Conservation (phyloP, 2,113 vertebrate species). For the Pelodiscus sinensis region DNA sequence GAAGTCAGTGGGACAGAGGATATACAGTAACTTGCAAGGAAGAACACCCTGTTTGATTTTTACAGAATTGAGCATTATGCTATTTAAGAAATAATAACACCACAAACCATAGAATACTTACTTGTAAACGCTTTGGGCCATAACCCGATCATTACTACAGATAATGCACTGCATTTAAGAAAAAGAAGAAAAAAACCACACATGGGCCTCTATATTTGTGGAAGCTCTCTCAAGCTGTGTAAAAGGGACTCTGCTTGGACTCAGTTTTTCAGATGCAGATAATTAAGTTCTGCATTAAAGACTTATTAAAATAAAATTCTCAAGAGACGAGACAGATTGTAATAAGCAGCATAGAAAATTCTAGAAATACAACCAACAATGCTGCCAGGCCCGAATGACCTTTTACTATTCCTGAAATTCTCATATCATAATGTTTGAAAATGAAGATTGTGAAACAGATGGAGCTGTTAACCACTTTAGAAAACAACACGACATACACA, state of each 20-base stretch:
- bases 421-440: slow-evolving; percentile 50
- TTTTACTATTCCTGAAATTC: slow-evolving; percentile 47
- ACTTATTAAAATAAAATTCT: slow-evolving; percentile 57
- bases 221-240: slow-evolving; percentile 12
- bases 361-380: slow-evolving; percentile 31
- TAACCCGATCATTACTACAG: slow-evolving; percentile 1
- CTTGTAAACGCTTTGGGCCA: neutral
- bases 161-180: slow-evolving; percentile 55
- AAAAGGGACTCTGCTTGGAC: neutral
- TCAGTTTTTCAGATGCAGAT: slow-evolving; percentile 38
- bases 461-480: slow-evolving; percentile 45
- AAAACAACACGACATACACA: slow-evolving; percentile 25
- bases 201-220: slow-evolving; percentile 17
- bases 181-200: neutral
- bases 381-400: slow-evolving; percentile 54
- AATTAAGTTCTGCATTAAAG: slow-evolving; percentile 56
- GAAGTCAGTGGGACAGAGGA: neutral
- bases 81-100: neutral
- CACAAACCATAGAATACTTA: neutral
- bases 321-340: slow-evolving; percentile 41
- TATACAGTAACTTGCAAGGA: neutral
- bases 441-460: slow-evolving; percentile 55
- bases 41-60: neutral
- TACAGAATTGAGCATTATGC: neutral
- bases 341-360: slow-evolving; percentile 10